Base-by-base conservation (phyloP, 2,797 vertebrate genomes). In the Psittacula derbiana region DNA sequence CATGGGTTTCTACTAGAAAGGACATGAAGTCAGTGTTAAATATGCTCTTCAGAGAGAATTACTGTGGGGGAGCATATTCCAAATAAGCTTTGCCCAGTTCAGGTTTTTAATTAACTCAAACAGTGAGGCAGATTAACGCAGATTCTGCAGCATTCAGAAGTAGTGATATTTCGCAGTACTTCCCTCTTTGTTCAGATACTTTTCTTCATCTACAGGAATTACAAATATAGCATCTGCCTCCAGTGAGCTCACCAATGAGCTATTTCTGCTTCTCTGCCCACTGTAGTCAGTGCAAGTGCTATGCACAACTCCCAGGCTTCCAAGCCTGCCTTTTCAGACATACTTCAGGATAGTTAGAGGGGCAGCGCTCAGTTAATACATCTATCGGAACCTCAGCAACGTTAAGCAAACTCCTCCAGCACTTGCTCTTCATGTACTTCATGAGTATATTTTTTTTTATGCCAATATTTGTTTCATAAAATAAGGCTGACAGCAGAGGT, bases 211-310 rank as follows among this genome's bases (percentile, higher is more conserved):
- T 73, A 64, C 27, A 71, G 70, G 80, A 86, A 72, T 72, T 47
- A 74, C 49, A 93, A 79, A 91, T 74, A 78, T 24, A 87, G 89
- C 69, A 38, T 36, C 72, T 80, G 79, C 65, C 71, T 71, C 46
- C 58, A 71, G 61, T 41, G 65, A 86, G 61, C 88, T 89, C 64
- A 53, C 88, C 67, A 72, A 86, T 4, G 49, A 94, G 80, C 43
- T 93, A 61, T 86, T 92, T 70, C 89, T 94, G 79, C 57, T 44
- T 88, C 86, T 65, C 90, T 75, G 69, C 88, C 86, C 78, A 74
- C 90, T 11, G 64, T 6, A 80, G 89, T 44, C 90, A 46, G 16
- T 4, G 41, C 18, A 50, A 91, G 40, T 4, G 70, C 70, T 60
- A 28, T 16, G 31, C 88, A 50, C 20, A 76, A 52, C 57, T 69